Percentiles rank a stretch among this genome's conserved stretches.
phyloP scores from a whole-genome alignment of 2,797 vertebrate genomes.

The Phyllotis vaccarum region DNA sequence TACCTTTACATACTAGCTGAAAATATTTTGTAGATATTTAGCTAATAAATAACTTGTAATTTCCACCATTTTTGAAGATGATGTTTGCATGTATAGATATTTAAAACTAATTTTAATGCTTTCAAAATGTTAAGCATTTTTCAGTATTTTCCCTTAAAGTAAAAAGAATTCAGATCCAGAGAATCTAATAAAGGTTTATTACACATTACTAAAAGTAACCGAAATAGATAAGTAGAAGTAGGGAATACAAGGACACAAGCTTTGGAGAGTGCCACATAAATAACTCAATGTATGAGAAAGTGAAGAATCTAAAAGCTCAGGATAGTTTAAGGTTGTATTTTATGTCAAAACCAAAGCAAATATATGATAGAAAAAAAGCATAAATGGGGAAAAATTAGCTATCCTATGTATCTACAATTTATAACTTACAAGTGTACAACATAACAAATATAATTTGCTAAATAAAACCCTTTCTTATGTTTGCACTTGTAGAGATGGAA shows the following conservation, averaged over 20 bases:
- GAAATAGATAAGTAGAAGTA: background rate
- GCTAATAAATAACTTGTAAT: background rate
- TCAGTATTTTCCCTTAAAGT: constrained; percentile 22
- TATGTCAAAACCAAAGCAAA: background rate
- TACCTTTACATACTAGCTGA: background rate
- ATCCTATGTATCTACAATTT: background rate
- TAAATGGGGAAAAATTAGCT: background rate
- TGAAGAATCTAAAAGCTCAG: background rate
- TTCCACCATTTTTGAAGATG: background rate
- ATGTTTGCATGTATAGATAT: background rate
- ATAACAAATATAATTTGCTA: background rate
- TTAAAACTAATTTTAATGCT: constrained; percentile 20
- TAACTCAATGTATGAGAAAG: background rate
- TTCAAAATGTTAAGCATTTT: constrained; percentile 27
- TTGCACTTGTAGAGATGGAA: background rate
- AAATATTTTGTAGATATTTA: constrained; percentile 50
- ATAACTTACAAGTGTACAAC: background rate
- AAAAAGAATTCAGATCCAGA: background rate
- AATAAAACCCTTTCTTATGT: constrained; percentile 37
- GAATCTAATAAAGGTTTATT: background rate
- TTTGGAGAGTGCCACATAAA: background rate
- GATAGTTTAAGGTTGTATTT: background rate
- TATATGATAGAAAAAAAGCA: background rate
- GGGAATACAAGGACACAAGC: background rate
- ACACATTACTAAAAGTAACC: background rate